These are phyloP conservation scores for Dryobota labecula DNA, from an alignment of 2,888 invertebrate genomes.

Conservation along the genomic window DNA sequence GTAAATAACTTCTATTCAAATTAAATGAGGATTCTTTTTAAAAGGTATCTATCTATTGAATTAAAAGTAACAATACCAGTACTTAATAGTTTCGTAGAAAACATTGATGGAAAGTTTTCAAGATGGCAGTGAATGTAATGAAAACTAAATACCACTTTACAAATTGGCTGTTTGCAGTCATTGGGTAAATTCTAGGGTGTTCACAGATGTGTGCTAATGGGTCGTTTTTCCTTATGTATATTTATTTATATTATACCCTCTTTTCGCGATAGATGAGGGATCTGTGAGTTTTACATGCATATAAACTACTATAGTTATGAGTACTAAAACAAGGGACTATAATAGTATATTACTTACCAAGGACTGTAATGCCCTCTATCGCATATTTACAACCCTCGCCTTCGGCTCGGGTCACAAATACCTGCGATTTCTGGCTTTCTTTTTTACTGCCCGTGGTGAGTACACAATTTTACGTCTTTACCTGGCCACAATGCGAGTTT, in stretches of 20 bases:
- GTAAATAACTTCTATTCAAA: constrained; percentile 51
- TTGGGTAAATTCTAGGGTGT: constrained; percentile 46
- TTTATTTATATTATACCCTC: constrained; percentile 20
- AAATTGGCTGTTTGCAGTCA: constrained; percentile 70
- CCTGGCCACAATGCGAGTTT: too few relatives aligned
- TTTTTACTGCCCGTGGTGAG: too few relatives aligned
- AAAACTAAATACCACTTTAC: constrained; percentile 70
- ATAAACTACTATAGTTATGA: constrained; percentile 50
- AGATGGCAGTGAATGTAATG: constrained; percentile 35
- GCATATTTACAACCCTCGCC: too few relatives aligned
- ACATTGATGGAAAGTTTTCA: constrained; percentile 42
- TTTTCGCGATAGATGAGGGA: constrained; percentile 9
- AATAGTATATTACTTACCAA: too few relatives aligned
- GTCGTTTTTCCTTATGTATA: constrained; percentile 57
- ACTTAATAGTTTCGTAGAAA: constrained; percentile 3
- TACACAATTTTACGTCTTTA: too few relatives aligned
- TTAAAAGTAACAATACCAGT: constrained; percentile 15
- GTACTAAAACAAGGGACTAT: constrained; percentile 42
- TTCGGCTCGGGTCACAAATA: too few relatives aligned
- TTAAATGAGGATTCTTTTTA: constrained; percentile 36
- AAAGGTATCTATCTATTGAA: constrained; percentile 27
- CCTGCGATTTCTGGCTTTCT: too few relatives aligned
- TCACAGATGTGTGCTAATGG: constrained; percentile 58
- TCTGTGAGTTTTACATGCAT: constrained; percentile 30
- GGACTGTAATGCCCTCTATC: too few relatives aligned